Evolutionary conservation across 2,888 invertebrate species (phyloP).

Genomic region (Latrodectus elegans): DNA sequence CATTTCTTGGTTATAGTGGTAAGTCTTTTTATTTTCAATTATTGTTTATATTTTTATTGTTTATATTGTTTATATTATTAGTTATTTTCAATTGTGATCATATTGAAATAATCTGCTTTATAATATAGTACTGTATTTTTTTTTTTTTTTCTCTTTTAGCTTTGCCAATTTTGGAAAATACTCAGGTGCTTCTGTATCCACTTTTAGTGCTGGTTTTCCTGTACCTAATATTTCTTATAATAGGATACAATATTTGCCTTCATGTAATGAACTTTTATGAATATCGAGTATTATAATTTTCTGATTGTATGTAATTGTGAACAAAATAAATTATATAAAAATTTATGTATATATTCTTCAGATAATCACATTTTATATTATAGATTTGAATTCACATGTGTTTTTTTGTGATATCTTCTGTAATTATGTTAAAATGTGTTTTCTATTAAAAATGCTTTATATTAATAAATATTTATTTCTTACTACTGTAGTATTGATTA

Average conservation of each 20-base stretch:
- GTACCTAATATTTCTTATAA: slow-evolving; percentile 85
- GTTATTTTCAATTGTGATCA: no score
- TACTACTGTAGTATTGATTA: no score
- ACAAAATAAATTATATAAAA: neutral
- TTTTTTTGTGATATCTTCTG: no score
- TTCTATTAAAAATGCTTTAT: no score
- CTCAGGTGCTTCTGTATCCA: slow-evolving; percentile 88
- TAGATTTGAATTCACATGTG: no score
- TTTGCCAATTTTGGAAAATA: slow-evolving; percentile 89
- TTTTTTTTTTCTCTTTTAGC: slow-evolving; percentile 77
- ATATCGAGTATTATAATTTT: slow-evolving; percentile 79
- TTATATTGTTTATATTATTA: no score
- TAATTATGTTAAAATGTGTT: no score
- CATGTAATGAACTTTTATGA: slow-evolving; percentile 89
- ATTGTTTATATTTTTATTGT: no score
- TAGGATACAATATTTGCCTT: slow-evolving; percentile 89
- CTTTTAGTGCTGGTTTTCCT: slow-evolving; percentile 85
- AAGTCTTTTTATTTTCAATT: slow-evolving; percentile 76
- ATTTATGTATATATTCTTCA: neutral
- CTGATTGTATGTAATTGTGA: neutral
- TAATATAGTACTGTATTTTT: slow-evolving; percentile 1
- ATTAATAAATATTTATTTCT: no score
- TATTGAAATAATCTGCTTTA: no score
- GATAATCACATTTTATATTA: no score
- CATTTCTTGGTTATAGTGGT: slow-evolving; percentile 97